A percentile compares a stretch with the other conserved stretches of the same genome.
These are phyloP conservation scores for Cerceris ruficornis DNA, from an alignment of 2,888 invertebrate genomes.

Conservation along the genomic window DNA sequence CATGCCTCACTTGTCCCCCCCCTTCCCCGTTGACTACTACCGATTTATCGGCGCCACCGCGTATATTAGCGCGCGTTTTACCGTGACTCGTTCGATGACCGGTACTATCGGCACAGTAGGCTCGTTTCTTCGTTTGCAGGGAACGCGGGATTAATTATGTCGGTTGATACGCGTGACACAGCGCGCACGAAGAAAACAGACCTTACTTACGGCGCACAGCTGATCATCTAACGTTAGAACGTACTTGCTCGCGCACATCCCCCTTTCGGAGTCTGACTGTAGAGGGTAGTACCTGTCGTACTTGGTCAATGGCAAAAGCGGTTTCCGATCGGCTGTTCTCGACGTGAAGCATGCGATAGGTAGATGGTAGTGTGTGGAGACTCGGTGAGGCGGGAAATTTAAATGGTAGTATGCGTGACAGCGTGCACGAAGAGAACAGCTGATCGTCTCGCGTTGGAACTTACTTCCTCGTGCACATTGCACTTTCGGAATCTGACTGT, in stretches of 20 bases:
- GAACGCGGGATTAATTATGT: background rate
- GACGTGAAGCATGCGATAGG: too few species aligned
- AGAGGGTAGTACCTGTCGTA: conserved; percentile 49
- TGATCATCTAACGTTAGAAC: conserved; percentile 51
- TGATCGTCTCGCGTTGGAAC: conserved; percentile 50
- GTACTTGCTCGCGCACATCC: conserved; percentile 11
- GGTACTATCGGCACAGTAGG: background rate
- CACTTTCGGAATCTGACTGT: conserved; percentile 21
- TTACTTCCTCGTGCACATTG: conserved; percentile 7
- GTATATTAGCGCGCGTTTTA: conserved; percentile 13
- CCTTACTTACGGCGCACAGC: conserved; percentile 53
- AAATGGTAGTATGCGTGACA: conserved; percentile 6
- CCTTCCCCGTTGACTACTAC: conserved; percentile 36
- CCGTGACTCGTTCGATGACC: background rate
- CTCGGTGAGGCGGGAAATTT: too few species aligned
- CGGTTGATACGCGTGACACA: conserved; percentile 18
- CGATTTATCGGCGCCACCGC: conserved; percentile 43
- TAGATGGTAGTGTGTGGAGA: too few species aligned
- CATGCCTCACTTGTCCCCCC: conserved; percentile 68
- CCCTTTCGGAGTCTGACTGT: conserved; percentile 23
- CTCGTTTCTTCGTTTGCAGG: too few species aligned
- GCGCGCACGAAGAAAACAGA: conserved; percentile 31
- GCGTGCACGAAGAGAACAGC: conserved; percentile 45
- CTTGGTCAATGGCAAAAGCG: background rate
- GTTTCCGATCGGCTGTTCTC: background rate